Evolutionary conservation across 2,888 invertebrate genomes (phyloP), one percentile per base, ranked within the genome.

Genomic region (Octodonta nipae): DNA sequence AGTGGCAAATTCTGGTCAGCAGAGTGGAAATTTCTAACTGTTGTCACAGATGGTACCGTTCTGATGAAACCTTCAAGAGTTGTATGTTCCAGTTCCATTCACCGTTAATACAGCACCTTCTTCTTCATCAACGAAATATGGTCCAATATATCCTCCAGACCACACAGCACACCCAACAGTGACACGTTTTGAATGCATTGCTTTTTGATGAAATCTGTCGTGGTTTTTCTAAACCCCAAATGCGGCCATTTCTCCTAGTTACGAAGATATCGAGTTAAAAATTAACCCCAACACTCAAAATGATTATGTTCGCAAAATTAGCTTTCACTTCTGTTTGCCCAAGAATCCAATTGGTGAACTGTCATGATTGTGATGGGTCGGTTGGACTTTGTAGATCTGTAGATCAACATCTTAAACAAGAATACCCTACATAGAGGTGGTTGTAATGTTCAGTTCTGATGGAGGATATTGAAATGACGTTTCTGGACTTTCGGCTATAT

Each of bases 221-320:
- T 32, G 50, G 50, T 35, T 52, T 48, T 29, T 51, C 43, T 22
- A 26, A 15, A 28, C 41, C 41, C 50, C 43, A 49, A 42, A 49
- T 46, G n/a, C 46, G 43, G 34, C 45, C 49, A 40, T 54, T 54
- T 45, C 55, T 48, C 36, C 47, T 47, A 37, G 56, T 52, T 39
- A 54, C 49, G 33, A 38, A 51, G 15, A 54, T 51, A 41, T 47
- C 40, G 17, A 54, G 43, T 16, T 44, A 42, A 35, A 54, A 55
- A 45, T 49, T 46, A 5, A 46, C 43, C 35, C 52, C 44, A 36
- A 45, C 39, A 4, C 31, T 31, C 2, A 31, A 8, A 15, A 31
- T 6, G 31, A 31, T 24, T 31, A 24, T 16, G 30, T 10, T 4
- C 11, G 16, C 8, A 30, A 30, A 30, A 30, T 30, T 20, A 13